Evolutionary conservation across 2,113 vertebrate genomes (phyloP).

Genomic region (Neolamprologus longior): DNA sequence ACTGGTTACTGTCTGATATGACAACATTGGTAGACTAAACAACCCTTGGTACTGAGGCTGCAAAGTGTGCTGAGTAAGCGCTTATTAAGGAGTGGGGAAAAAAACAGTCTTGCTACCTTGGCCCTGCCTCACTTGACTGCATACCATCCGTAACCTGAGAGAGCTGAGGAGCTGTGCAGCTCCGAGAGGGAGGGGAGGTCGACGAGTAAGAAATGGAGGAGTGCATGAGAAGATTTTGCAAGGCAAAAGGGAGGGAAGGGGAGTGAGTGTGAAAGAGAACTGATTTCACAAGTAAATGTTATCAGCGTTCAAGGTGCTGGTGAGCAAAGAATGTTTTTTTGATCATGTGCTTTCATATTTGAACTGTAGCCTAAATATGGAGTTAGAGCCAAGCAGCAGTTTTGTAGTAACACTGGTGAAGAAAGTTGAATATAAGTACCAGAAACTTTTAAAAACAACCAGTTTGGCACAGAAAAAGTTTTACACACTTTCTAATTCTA

Average conservation of each 20-base stretch:
- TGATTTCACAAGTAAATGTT: neutral
- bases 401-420: neutral
- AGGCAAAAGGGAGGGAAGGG: neutral
- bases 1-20: neutral
- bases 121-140: conserved; percentile 14
- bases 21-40: neutral
- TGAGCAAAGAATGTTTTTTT: neutral
- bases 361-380: neutral
- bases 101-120: neutral
- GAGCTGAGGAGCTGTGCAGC: conserved; percentile 16
- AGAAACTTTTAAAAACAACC: neutral
- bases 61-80: conserved; percentile 11
- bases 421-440: neutral
- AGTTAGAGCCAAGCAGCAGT: neutral
- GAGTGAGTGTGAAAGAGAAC: neutral
- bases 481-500: neutral
- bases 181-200: neutral
- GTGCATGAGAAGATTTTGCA: neutral
- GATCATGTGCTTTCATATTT: neutral
- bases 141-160: conserved; percentile 60
- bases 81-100: neutral
- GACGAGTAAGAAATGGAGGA: neutral
- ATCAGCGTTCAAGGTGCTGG: neutral
- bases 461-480: neutral
- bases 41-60: neutral